Conservation (phyloP, 2,113 vertebrate species). For the Brachionichthys hirsutus region DNA sequence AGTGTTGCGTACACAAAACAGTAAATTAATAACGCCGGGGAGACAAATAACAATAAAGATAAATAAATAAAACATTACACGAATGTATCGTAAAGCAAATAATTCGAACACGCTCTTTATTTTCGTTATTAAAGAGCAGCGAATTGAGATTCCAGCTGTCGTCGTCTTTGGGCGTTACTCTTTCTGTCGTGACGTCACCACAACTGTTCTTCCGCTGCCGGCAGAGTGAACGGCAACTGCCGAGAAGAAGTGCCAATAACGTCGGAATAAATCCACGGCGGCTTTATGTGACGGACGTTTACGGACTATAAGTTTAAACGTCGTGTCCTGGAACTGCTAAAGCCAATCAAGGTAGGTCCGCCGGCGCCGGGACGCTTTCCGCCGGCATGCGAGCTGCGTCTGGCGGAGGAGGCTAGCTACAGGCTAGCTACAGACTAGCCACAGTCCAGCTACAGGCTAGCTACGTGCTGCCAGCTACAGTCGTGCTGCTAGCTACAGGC, state of each 20-base stretch:
- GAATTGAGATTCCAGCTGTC: too few species aligned
- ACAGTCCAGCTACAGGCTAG: too few species aligned
- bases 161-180: slow-evolving; percentile 29
- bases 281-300: slow-evolving; percentile 11
- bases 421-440: slow-evolving; percentile 29
- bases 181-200: slow-evolving; percentile 32
- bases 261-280: background rate
- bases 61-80: too few species aligned
- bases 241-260: slow-evolving; percentile 42
- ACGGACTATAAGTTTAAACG: background rate
- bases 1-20: too few species aligned
- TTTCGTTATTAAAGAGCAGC: too few species aligned
- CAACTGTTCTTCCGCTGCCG: slow-evolving; percentile 55
- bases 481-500: background rate
- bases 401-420: background rate
- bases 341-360: slow-evolving; percentile 34
- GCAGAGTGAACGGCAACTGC: slow-evolving; percentile 45
- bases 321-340: slow-evolving; percentile 3
- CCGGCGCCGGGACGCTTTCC: background rate
- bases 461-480: background rate
- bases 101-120: too few species aligned
- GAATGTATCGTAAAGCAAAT: too few species aligned
- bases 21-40: too few species aligned
- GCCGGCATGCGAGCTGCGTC: slow-evolving; percentile 28
- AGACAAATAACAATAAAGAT: too few species aligned